phyloP scores from a whole-genome alignment of 2,113 vertebrate species.

The Hydrochoerus hydrochaeris region DNA sequence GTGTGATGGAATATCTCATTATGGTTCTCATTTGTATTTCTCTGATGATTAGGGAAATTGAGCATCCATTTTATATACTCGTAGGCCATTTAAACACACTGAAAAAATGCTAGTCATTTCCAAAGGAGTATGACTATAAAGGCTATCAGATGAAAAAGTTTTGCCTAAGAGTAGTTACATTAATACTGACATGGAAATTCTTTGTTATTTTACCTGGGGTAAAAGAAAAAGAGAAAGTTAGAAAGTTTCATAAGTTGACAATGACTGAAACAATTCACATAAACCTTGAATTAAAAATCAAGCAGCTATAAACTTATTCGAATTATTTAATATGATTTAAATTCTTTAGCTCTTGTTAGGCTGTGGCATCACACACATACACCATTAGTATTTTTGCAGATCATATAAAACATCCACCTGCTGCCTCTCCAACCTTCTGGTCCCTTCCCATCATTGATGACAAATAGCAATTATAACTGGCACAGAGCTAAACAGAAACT shows the following conservation, averaged over 20 bases:
- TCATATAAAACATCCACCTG: not conserved
- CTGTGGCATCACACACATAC: not conserved
- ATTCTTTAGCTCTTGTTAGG: not conserved
- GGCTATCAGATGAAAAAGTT: not conserved
- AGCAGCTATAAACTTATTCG: conserved; percentile 8
- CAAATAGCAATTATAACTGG: conserved; percentile 26
- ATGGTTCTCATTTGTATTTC: not conserved
- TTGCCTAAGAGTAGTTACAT: not conserved
- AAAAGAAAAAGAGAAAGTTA: not conserved
- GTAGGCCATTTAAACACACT: not conserved
- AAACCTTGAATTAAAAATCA: not conserved
- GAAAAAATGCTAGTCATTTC: not conserved
- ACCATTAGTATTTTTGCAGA: not conserved
- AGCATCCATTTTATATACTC: not conserved
- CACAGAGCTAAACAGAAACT: conserved; percentile 23
- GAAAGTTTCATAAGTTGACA: not conserved
- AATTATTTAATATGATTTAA: conserved; percentile 36
- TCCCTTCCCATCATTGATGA: not conserved
- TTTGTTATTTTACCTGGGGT: not conserved
- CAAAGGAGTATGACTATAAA: not conserved
- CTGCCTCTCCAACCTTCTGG: not conserved
- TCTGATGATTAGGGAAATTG: not conserved
- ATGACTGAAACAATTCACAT: conserved; percentile 16
- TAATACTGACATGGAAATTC: conserved; percentile 19
- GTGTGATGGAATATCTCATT: not conserved